Base-by-base conservation (phyloP, 2,113 vertebrate species). In the Hemiprocne comata region DNA sequence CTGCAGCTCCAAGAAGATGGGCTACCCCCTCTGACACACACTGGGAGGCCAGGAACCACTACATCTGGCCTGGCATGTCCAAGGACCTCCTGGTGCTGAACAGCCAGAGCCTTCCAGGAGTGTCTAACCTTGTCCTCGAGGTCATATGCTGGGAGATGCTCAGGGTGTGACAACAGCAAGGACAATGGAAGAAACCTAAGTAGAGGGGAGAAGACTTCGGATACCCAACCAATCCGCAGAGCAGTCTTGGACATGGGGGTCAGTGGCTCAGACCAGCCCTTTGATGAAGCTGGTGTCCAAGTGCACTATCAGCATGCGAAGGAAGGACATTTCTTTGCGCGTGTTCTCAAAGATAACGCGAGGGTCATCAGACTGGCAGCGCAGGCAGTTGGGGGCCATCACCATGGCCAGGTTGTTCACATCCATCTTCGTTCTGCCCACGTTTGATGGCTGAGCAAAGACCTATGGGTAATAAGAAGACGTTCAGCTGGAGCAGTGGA, bases 331-430 rank as follows among this genome's bases (percentile, higher is more conserved):
- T 95, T 99, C 99, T 78, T 99, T 99, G 88, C 99, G 98, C 0
- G 99, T 99, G 96, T 99, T 99, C 96, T 99, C 99, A 29, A 99
- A 99, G 96, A 99, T 99, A 79, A 99, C 7, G 4, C 98, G 98
- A 5, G 99, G 99, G 79, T 99, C 99, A 0, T 99, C 98, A 0
- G 99, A 99, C 57, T 99, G 98, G 93, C 99, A 99, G 40, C 99
- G 98, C 67, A 99, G 98, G 89, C 99, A 99, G 97, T 99, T 99
- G 78, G 99, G 99, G 18, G 99, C 99, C 99, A 99, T 99, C 83
- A 99, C 99, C 99, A 99, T 99, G 89, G 99, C 99, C 95, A 99
- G 96, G 97, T 99, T 99, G 96, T 99, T 99, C 88, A 99, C 99
- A 40, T 99, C 99, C 99, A 99, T 99, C 97, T 99, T 99, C 17